phyloP scores from a whole-genome alignment of 2,888 invertebrate species.

The Heteromurus nitidus region DNA sequence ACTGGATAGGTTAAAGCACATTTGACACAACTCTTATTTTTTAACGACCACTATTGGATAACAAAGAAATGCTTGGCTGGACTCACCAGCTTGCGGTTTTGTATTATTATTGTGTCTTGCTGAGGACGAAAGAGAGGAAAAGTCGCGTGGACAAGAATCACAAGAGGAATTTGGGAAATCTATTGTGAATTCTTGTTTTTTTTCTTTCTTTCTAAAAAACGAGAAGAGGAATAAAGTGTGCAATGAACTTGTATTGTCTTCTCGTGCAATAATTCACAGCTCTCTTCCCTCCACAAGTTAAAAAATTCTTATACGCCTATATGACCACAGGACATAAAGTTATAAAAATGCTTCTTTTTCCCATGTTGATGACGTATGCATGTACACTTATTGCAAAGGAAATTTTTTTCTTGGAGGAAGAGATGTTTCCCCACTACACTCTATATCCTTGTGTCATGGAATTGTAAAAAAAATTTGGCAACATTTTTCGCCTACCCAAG shows the following conservation, averaged over 20 bases:
- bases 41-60: background rate
- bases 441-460: background rate
- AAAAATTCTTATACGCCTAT: no score
- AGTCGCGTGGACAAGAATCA: background rate
- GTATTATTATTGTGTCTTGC: background rate
- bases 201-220: background rate
- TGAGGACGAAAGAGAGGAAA: constrained; percentile 1
- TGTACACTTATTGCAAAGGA: no score
- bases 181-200: no score
- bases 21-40: background rate
- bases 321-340: background rate
- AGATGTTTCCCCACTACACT: background rate
- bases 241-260: no score
- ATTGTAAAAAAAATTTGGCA: constrained; percentile 44
- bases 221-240: background rate
- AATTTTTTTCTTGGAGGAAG: background rate
- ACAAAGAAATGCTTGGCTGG: no score
- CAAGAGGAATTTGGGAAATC: background rate
- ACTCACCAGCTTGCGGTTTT: constrained; percentile 6
- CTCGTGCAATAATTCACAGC: no score
- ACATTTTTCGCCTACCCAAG: constrained; percentile 35
- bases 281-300: no score
- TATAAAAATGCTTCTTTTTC: background rate
- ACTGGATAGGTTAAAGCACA: background rate
- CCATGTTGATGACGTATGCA: no score